Evolutionary conservation across 2,113 vertebrate species (phyloP).

Genomic region (Caranx melampygus): DNA sequence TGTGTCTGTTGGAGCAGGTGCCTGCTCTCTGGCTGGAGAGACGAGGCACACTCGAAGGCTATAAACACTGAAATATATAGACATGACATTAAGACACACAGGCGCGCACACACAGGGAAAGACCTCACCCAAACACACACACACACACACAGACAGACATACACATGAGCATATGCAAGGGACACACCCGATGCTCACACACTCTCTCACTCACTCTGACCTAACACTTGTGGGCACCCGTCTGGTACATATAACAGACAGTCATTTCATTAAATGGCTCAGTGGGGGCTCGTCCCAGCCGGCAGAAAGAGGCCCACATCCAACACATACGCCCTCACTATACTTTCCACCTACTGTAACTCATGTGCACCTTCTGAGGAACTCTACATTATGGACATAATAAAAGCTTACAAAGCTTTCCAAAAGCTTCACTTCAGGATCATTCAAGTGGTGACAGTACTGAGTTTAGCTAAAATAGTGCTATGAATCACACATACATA

Average conservation of each 20-base stretch:
- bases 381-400: conserved; percentile 38
- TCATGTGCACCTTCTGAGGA: conserved; percentile 50
- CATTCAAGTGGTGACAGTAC: conserved; percentile 75
- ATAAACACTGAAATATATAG: conserved; percentile 59
- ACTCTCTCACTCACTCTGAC: conserved; percentile 35
- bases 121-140: conserved; percentile 28
- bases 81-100: conserved; percentile 60
- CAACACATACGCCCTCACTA: conserved; percentile 47
- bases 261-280: conserved; percentile 80
- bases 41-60: conserved; percentile 38
- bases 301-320: conserved; percentile 79
- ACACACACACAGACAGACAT: conserved; percentile 12
- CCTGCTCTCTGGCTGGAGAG: conserved; percentile 35
- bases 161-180: background rate
- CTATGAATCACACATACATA: conserved; percentile 53
- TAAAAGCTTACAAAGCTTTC: conserved; percentile 62
- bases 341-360: conserved; percentile 48
- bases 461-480: conserved; percentile 63
- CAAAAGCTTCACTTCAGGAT: conserved; percentile 73
- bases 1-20: conserved; percentile 52
- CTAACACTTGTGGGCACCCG: conserved; percentile 48
- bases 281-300: conserved; percentile 77
- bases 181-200: conserved; percentile 16
- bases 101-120: conserved; percentile 24
- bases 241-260: conserved; percentile 69